Conservation (phyloP, 2,888 invertebrate genomes). For the Daptonema setosum region DNA sequence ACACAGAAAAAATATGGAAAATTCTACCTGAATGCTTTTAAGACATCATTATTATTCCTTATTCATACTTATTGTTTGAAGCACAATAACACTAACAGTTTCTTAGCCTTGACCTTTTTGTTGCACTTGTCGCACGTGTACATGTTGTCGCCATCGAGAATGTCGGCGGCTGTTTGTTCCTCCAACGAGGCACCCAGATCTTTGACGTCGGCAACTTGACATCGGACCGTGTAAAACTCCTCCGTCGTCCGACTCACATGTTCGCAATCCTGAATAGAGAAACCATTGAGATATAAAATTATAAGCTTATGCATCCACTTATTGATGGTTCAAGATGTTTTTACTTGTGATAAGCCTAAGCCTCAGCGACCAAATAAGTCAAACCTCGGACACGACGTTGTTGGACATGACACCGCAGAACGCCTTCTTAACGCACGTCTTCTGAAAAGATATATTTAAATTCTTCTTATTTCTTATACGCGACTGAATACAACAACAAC, state of each 20-base stretch:
- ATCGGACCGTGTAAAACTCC: constrained; percentile 84
- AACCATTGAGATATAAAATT: not conserved
- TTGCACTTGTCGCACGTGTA: constrained; percentile 81
- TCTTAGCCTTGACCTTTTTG: constrained; percentile 80
- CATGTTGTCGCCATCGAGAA: constrained; percentile 87
- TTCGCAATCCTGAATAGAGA: constrained; percentile 50
- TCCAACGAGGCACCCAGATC: constrained; percentile 73
- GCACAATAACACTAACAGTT: constrained; percentile 38
- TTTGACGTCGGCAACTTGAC: constrained; percentile 87
- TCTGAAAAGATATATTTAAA: no score
- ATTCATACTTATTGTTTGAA: constrained; percentile 2
- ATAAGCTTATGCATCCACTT: not conserved
- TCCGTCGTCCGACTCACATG: constrained; percentile 81
- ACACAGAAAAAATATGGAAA: no score
- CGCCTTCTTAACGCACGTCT: constrained; percentile 62
- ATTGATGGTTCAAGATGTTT: no score
- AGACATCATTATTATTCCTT: no score
- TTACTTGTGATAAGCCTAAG: no score
- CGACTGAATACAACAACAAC: no score
- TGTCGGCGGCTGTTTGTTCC: constrained; percentile 90
- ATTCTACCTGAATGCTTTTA: no score
- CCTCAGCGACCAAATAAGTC: no score
- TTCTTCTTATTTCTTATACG: no score
- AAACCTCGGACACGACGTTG: constrained; percentile 70
- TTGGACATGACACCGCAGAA: constrained; percentile 84